Evolutionary conservation across 2,888 invertebrate genomes (phyloP).

Genomic region (Marronus borbonicus): DNA sequence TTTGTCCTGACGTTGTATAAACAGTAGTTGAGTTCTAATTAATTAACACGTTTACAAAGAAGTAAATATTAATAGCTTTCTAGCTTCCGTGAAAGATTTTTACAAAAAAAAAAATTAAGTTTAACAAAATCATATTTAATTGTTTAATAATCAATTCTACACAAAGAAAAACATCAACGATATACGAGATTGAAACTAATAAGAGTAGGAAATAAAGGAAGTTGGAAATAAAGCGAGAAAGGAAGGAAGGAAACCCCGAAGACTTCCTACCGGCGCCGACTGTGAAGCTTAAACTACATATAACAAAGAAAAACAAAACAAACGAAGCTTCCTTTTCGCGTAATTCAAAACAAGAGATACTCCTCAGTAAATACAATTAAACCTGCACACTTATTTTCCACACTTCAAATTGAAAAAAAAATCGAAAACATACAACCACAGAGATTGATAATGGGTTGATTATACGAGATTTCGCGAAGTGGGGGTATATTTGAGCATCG

Average conservation of each 20-base stretch:
- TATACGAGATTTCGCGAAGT: conserved; percentile 39
- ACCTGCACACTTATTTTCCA: not conserved
- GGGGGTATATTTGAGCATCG: conserved; percentile 56
- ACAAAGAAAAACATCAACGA: not conserved
- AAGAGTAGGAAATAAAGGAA: conserved; percentile 36
- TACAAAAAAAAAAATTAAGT: no score
- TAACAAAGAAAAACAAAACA: not conserved
- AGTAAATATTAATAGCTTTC: no score
- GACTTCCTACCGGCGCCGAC: conserved; percentile 56
- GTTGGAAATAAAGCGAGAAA: conserved; percentile 58
- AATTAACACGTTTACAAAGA: no score
- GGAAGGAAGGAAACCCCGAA: conserved; percentile 65
- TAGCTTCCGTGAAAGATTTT: no score
- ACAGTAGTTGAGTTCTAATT: no score
- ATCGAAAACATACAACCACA: not conserved
- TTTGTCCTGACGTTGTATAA: no score
- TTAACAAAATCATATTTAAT: no score
- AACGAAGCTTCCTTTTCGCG: not conserved
- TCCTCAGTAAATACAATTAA: not conserved
- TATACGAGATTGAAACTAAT: conserved; percentile 35
- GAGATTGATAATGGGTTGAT: conserved; percentile 36
- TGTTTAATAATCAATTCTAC: no score
- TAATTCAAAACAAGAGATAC: not conserved
- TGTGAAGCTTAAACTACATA: conserved; percentile 22
- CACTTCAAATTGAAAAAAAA: conserved; percentile 1